Conservation (phyloP, 2,888 invertebrate species). For the Tipula confusa region DNA sequence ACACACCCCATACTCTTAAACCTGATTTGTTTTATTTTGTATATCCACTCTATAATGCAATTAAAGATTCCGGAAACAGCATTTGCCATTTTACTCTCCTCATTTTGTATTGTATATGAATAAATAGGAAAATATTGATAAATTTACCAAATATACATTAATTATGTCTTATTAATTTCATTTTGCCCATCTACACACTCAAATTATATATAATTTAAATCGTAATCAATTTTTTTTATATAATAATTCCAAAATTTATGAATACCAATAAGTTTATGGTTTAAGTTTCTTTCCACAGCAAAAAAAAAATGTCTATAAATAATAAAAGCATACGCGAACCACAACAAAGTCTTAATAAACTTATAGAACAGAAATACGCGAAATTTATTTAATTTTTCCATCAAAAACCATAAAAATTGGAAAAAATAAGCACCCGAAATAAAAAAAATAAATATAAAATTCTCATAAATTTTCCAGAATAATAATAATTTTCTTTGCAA, state of each 20-base stretch:
- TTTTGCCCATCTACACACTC: not conserved
- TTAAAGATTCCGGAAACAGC: too few relatives aligned
- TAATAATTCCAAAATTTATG: constrained; percentile 26
- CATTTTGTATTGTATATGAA: too few relatives aligned
- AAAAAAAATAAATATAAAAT: not conserved
- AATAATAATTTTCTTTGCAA: constrained; percentile 28
- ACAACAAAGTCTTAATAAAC: constrained; percentile 26
- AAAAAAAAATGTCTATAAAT: not conserved
- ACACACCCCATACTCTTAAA: too few relatives aligned
- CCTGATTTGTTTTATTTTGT: too few relatives aligned
- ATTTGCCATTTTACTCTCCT: too few relatives aligned
- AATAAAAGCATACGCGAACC: constrained; percentile 20
- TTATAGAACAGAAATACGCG: not conserved
- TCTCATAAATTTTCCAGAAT: constrained; percentile 28
- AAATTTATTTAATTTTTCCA: constrained; percentile 16
- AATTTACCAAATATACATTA: too few relatives aligned
- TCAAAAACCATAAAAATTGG: constrained; percentile 30
- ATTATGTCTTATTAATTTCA: too few relatives aligned
- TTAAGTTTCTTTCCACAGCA: not conserved
- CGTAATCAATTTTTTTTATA: constrained; percentile 9
- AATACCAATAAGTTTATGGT: not conserved
- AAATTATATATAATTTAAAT: not conserved
- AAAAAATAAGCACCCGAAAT: constrained; percentile 3
- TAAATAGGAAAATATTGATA: too few relatives aligned
- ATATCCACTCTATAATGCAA: too few relatives aligned